These are phyloP conservation scores for Papilio aristodemus DNA, from an alignment of 1,140 invertebrate species.

Conservation along the genomic window DNA sequence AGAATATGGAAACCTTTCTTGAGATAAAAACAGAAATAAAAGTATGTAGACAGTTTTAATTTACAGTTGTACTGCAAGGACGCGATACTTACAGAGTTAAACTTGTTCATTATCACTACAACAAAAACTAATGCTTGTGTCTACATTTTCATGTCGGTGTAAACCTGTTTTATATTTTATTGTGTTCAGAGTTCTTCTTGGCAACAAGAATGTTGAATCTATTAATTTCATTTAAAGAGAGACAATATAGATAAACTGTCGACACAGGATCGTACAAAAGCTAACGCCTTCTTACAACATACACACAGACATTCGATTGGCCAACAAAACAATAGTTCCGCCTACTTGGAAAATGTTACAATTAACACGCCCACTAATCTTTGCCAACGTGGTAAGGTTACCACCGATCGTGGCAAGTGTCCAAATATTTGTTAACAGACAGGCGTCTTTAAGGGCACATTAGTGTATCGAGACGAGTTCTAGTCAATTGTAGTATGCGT, in stretches of 20 bases:
- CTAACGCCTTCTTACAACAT: constrained; percentile 3
- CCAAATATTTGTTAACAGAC: constrained; percentile 32
- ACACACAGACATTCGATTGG: constrained; percentile 20
- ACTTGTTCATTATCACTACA: too few relatives aligned
- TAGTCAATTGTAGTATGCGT: constrained; percentile 28
- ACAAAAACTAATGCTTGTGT: too few relatives aligned
- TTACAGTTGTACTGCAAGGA: too few relatives aligned
- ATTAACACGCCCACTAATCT: constrained; percentile 24
- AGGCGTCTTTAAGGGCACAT: constrained; percentile 27
- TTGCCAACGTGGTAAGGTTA: constrained; percentile 25
- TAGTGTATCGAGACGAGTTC: constrained; percentile 26
- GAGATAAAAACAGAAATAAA: too few relatives aligned
- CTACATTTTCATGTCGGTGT: background rate
- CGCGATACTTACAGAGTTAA: too few relatives aligned
- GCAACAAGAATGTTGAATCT: background rate
- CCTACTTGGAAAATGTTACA: constrained; percentile 26
- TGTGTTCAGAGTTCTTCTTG: background rate
- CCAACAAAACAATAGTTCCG: constrained; percentile 21
- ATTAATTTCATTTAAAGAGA: background rate
- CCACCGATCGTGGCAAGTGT: constrained; percentile 23
- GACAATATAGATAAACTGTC: background rate
- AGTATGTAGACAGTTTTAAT: too few relatives aligned
- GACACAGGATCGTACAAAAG: background rate
- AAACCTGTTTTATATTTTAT: background rate
- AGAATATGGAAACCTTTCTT: too few relatives aligned